A percentile compares a stretch with the other conserved stretches of the same genome.
phyloP scores from a whole-genome alignment of 2,113 vertebrate species.

The Larimichthys polyactis region DNA sequence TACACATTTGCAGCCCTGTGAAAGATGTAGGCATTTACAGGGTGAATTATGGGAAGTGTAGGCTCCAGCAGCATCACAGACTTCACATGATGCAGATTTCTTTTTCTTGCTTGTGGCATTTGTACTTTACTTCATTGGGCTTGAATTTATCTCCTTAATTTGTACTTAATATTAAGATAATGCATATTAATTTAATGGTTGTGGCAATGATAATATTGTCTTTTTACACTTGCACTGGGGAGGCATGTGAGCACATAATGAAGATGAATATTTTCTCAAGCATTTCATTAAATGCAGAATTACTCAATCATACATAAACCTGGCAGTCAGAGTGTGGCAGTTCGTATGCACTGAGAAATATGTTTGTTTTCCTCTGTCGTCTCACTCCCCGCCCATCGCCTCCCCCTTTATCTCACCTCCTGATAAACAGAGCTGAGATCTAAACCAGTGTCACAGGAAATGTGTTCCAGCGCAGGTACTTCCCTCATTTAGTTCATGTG shows the following conservation, averaged over 20 bases:
- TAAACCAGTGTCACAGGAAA: constrained; percentile 34
- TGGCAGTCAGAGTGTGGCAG: constrained; percentile 18
- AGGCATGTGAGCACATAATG: neutral
- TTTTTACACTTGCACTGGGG: neutral
- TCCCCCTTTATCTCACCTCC: constrained; percentile 38
- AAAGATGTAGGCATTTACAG: neutral
- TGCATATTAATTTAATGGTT: neutral
- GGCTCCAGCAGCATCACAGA: neutral
- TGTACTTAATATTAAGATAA: neutral
- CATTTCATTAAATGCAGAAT: neutral
- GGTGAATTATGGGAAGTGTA: neutral
- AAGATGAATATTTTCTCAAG: neutral
- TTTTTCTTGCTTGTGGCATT: neutral
- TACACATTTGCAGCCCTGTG: neutral
- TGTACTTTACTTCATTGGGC: neutral
- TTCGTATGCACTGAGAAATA: constrained; percentile 9
- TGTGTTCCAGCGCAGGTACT: constrained; percentile 36
- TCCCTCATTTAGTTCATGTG: constrained; percentile 47
- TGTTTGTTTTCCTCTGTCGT: constrained; percentile 44
- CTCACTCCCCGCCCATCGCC: neutral
- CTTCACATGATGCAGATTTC: neutral
- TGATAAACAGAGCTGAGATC: constrained; percentile 35
- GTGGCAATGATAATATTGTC: neutral
- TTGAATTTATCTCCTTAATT: neutral
- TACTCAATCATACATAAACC: constrained; percentile 7